Base-by-base conservation (phyloP, 2,888 invertebrate species). In the Eristalis tenax region DNA sequence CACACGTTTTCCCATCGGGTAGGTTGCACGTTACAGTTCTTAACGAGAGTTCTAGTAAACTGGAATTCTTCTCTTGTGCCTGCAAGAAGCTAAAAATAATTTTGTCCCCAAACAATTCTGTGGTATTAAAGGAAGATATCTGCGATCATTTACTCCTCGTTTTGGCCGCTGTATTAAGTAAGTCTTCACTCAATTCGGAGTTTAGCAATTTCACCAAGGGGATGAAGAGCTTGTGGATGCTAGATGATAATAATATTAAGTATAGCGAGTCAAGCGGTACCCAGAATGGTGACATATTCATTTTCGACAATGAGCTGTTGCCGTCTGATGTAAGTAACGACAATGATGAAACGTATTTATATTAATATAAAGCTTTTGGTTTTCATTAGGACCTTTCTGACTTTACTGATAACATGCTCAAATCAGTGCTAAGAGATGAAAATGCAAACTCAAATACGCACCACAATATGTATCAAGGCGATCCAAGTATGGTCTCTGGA, bases 91-190 rank as follows among this genome's bases (percentile, higher is more conserved):
- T 92, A 0, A 92, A 92, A 84, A 92, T 92, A 8, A 90, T 92
- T 10, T 89, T 93, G n/a, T 92, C 92, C 57, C 90, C 92, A 0
- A 92, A 92, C 50, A 92, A 92, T 40, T 92, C 92, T 0, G 90
- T 92, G 4, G 90, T 91, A 1, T 90, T 93, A 90, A 91, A 92
- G 85, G 92, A 92, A 50, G 92, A 92, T 83, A 90, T 92, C n/a
- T 93, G 93, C 86, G 93, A 93, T 83, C 93, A 93, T 89, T 81
- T 92, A 78, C 73, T 92, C 57, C 87, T 93, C 4, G 90, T 93
- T 6, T 79, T 93, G 2, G 92, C 92, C 0, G 93, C 91, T 0
- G 90, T 93, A 22, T 88, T 93, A 0, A 92, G 91, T 73, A 91
- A 90, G 1, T 89, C 90, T 0, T 89, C 90, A 3, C 89, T 90